phyloP scores from a whole-genome alignment of 2,113 vertebrate species.

The Ramphastos sulfuratus region DNA sequence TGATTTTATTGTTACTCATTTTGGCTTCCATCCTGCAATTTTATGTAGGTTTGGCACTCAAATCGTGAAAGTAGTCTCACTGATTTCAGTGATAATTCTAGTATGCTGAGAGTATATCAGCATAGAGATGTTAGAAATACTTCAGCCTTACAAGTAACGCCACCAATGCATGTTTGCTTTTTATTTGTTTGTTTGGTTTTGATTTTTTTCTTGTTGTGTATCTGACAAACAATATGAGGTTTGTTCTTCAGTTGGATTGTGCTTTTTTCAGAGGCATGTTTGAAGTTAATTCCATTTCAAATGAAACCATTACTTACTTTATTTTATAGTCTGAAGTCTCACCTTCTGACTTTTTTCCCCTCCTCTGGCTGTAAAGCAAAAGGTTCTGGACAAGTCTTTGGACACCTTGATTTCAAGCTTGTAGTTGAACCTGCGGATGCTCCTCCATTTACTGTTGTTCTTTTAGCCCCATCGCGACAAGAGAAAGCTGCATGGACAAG shows the following conservation, averaged over 20 bases:
- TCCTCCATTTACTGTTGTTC: constrained; percentile 90
- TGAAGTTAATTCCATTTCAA: not conserved
- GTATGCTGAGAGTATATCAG: not conserved
- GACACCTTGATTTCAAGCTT: constrained; percentile 97
- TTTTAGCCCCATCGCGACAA: constrained; percentile 91
- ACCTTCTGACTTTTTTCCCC: not conserved
- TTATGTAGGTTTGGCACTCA: not conserved
- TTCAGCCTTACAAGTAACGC: not conserved
- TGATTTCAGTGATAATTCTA: not conserved
- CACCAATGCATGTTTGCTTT: not conserved
- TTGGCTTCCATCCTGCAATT: not conserved
- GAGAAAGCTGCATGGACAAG: constrained; percentile 99
- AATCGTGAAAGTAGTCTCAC: not conserved
- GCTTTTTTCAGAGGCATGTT: not conserved
- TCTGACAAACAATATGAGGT: not conserved
- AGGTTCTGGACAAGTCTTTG: constrained; percentile 90
- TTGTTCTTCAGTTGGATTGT: not conserved
- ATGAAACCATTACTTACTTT: not conserved
- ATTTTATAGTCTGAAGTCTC: not conserved
- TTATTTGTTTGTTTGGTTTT: not conserved
- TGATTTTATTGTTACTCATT: not conserved
- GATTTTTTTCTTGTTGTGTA: no score
- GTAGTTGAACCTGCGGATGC: constrained; percentile 88
- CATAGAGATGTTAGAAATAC: not conserved
- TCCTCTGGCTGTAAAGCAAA: constrained; percentile 78